Conservation (phyloP, 2,888 invertebrate genomes). For the Crepidodera aurea region DNA sequence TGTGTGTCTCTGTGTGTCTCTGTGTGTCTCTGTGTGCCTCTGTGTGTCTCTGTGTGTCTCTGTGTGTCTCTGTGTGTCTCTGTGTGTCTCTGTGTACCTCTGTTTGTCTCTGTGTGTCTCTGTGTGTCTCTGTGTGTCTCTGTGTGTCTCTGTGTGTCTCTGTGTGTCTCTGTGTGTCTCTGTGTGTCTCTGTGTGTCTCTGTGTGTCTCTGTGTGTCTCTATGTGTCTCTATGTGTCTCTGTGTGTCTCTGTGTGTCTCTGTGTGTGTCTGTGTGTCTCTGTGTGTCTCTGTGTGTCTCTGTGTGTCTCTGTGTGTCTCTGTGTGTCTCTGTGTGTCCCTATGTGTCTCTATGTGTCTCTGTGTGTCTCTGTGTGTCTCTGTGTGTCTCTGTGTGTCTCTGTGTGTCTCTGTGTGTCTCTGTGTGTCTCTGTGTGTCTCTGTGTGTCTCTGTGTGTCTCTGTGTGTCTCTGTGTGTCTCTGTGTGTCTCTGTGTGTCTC, state of each 20-base stretch:
- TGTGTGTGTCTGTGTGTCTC: background rate
- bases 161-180: background rate
- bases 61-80: too few relatives aligned
- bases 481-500: too few relatives aligned
- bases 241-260: background rate
- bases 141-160: background rate
- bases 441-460: too few relatives aligned
- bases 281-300: background rate
- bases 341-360: too few relatives aligned
- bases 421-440: too few relatives aligned
- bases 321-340: too few relatives aligned
- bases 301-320: background rate
- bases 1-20: background rate
- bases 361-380: background rate
- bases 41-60: too few relatives aligned
- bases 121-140: background rate
- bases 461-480: too few relatives aligned
- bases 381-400: background rate
- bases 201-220: background rate
- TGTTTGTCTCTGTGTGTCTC: too few relatives aligned
- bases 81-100: too few relatives aligned
- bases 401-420: background rate
- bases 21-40: too few relatives aligned
- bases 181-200: background rate
- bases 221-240: too few relatives aligned